Conservation (phyloP, 2,797 vertebrate species). For the Sorex maritimensis region DNA sequence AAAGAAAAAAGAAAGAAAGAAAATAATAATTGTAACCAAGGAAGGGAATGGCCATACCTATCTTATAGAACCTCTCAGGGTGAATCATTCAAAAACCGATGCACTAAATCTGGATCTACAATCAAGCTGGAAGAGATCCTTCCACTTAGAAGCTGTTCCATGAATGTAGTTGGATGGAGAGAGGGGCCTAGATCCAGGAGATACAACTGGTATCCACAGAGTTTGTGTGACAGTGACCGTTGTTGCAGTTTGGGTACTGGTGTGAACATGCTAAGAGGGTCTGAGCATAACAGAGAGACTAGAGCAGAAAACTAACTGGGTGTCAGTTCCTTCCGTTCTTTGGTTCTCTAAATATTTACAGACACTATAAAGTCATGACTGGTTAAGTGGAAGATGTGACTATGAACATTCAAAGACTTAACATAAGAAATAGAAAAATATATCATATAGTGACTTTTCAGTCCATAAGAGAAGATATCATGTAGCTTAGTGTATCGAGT, state of each 20-base stretch:
- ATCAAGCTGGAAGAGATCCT: not conserved
- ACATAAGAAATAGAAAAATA: not conserved
- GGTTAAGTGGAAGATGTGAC: not conserved
- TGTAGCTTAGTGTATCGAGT: too few relatives aligned
- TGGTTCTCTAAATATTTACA: not conserved
- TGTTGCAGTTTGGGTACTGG: not conserved
- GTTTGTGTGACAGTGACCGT: too few relatives aligned
- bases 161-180: not conserved
- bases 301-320: not conserved
- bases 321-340: not conserved
- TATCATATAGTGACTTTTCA: not conserved
- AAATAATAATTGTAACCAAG: not conserved
- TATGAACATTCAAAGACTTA: not conserved
- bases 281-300: not conserved
- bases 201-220: not conserved
- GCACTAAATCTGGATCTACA: not conserved
- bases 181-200: not conserved
- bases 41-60: not conserved
- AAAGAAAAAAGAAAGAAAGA: too few relatives aligned
- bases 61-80: not conserved
- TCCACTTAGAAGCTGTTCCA: not conserved
- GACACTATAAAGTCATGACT: not conserved
- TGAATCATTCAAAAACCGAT: not conserved
- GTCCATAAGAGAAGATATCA: not conserved
- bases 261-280: not conserved